Evolutionary conservation across 2,797 vertebrate genomes (phyloP), one percentile per base, ranked within the genome.

Genomic region (Halcyon leucocephala): DNA sequence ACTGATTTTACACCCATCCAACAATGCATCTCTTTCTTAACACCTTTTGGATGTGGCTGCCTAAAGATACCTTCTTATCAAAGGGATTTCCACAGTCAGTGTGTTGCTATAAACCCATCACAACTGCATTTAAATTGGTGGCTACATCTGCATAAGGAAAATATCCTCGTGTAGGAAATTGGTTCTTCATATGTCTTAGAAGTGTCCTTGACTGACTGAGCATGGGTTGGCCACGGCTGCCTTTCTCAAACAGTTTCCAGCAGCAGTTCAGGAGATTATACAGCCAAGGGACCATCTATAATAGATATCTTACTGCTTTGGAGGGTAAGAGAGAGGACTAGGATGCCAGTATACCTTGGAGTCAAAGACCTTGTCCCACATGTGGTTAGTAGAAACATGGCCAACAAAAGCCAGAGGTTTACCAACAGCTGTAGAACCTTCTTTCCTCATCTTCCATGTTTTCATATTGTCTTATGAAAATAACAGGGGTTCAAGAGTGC

Each of bases 161-260:
- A 8, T 52, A 52, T 58, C 46, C 60, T 51, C 44, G 29, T 24
- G 2, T 2, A 58, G 35, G 37, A 35, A 86, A 57, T 28, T 13
- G 9, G 16, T 48, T 65, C 49, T 83, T 79, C 2, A 1, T 13
- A 6, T 19, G 12, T 65, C 69, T 46, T 33, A 1, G 3, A 3
- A 26, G 7, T 15, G 24, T 60, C 21, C 24, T 94, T 22, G 25
- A 25, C 60, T 74, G 65, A 26, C 65, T 81, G 85, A 37, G 49
- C 0, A 0, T 17, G 25, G 15, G 3, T 20, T 57, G 82, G 46
- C 17, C 58, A 48, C 33, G 4, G 2, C 39, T 70, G 58, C 5
- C 28, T n/a, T 44, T 62, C 71, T 55, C 10, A 7, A 55, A 12
- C 4, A 48, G 46, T 2, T 76, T 39, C 67, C 74, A 76, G 57